Percentiles rank a stretch among this genome's conserved stretches.
Evolutionary conservation across 2,113 vertebrate species (phyloP).

Genomic region (Sapayoa aenigma): DNA sequence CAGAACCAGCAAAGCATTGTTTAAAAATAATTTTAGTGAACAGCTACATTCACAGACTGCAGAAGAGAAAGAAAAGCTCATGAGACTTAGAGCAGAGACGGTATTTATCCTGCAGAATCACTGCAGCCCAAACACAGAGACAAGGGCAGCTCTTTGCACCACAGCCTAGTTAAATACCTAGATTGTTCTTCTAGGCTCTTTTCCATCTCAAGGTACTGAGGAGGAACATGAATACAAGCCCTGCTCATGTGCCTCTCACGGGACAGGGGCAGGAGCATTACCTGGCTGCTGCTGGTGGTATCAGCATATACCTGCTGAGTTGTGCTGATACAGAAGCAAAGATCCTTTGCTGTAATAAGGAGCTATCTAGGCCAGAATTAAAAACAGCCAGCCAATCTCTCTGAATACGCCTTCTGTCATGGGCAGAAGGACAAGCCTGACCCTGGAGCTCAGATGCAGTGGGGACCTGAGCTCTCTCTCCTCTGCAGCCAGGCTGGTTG

Average conservation of each 20-base stretch:
- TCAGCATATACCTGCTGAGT: background rate
- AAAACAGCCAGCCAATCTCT: background rate
- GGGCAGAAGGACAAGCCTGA: background rate
- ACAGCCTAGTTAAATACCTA: background rate
- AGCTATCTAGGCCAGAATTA: background rate
- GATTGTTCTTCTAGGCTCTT: background rate
- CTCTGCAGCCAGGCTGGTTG: background rate
- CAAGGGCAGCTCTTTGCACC: background rate
- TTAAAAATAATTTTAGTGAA: background rate
- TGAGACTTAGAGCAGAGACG: background rate
- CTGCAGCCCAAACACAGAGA: rapidly evolving
- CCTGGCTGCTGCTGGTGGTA: background rate
- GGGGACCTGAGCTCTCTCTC: background rate
- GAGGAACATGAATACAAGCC: background rate
- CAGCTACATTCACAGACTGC: background rate
- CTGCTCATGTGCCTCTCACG: background rate
- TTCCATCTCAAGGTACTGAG: background rate
- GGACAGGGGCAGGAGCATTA: background rate
- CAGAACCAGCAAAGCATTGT: background rate
- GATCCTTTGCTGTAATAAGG: background rate
- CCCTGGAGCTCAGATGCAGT: background rate
- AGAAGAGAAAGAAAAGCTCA: background rate
- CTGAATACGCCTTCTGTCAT: background rate
- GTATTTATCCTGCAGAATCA: background rate
- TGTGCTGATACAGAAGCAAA: background rate